Percentiles rank a stretch among this genome's conserved stretches.
Evolutionary conservation across 1,140 invertebrate genomes (phyloP).

Genomic region (Trichonephila clavipes): DNA sequence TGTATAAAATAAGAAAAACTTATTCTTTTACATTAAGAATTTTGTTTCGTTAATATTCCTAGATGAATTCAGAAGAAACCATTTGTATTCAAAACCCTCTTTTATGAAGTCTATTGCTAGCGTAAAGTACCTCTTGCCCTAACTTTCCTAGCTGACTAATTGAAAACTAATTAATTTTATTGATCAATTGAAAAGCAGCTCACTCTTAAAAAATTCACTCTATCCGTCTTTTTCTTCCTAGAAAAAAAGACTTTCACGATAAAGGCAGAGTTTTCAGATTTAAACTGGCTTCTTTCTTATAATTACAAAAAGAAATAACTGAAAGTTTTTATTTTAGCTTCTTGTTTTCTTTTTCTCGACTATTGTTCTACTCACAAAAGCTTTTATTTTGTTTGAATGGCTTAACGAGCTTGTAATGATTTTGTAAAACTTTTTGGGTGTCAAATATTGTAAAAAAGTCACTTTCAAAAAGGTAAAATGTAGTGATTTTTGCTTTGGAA

Average conservation of each 20-base stretch:
- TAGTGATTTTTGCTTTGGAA: neutral
- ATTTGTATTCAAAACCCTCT: neutral
- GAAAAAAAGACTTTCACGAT: neutral
- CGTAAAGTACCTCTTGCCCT: neutral
- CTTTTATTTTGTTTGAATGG: slow-evolving; percentile 50
- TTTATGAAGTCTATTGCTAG: neutral
- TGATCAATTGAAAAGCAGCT: neutral
- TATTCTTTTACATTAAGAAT: no score
- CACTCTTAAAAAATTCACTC: neutral
- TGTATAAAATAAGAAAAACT: no score
- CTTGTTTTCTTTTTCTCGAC: neutral
- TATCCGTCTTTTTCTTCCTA: neutral
- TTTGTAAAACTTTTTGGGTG: slow-evolving; percentile 46
- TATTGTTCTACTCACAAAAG: slow-evolving; percentile 46
- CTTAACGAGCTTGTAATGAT: slow-evolving; percentile 51
- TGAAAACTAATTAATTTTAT: slow-evolving; percentile 72
- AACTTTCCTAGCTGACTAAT: slow-evolving; percentile 27
- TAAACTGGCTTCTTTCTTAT: slow-evolving; percentile 11
- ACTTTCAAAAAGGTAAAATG: neutral
- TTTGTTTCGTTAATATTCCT: no score
- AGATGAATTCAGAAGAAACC: neutral
- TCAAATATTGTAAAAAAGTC: slow-evolving; percentile 19
- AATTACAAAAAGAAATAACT: slow-evolving; percentile 32
- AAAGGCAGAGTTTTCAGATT: slow-evolving; percentile 25
- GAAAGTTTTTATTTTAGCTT: slow-evolving; percentile 19